Evolutionary conservation across 2,797 vertebrate genomes (phyloP), one percentile per base, ranked within the genome.

Genomic region (Mus caroli): DNA sequence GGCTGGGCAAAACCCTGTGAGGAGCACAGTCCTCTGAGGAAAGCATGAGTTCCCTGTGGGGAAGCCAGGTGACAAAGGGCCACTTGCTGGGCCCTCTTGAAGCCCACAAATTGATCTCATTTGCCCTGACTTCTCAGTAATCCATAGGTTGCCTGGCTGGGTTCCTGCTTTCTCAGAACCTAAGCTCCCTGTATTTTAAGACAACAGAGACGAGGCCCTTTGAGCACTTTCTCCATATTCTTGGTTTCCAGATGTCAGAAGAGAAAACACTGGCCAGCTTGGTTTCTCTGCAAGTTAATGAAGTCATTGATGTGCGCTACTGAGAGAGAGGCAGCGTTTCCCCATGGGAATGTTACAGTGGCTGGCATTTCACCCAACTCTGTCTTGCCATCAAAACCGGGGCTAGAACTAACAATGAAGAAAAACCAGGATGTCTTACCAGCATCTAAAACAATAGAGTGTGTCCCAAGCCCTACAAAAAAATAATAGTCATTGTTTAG

Each of bases 251-350:
- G 52, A 46, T 15, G 37, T 34, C 52, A 4, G 60, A 60, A 37
- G 40, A 13, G 37, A 60, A 19, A 60, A 10, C 26, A 76, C n/a
- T 13, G 17, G 77, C 43, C 5, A 7, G 3, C 43, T 14, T 76
- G 3, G 2, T 28, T 22, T 19, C 76, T 46, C 60, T 24, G 13
- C 52, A 46, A 34, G 83, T n/a, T 67, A 85, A 34, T 34, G 40
- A 34, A n/a, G 43, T 14, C 83, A 50, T 12, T 64, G 40, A 5
- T n/a, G 20, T 24, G 31, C 28, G 40, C 43, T 22, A 4, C 79
- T 0, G 22, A 7, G 8, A 1, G 46, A 19, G 6, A 15, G 6
- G 24, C 0, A 1, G 34, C 14, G 2, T 22, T 46, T 71, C 84
- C 83, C 86, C 43, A 0, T 0, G 1, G 15, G 77, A 40, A 50